Conservation (phyloP, 2,888 invertebrate genomes). For the Philhelius pedissequus region DNA sequence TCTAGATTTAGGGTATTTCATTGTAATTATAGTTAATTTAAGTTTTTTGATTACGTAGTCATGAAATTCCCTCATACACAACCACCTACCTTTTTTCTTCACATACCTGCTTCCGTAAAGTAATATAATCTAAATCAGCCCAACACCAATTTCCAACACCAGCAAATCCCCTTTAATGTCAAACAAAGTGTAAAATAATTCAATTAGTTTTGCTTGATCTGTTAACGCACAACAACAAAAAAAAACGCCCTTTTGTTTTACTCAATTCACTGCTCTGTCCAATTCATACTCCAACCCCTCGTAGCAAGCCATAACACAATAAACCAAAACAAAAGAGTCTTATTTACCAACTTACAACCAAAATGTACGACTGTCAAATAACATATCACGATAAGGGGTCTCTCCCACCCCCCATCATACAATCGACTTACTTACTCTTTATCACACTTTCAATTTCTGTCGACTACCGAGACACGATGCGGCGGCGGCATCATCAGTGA, state of each 20-base stretch:
- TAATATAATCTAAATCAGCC: background rate
- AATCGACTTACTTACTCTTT: background rate
- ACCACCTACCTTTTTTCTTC: background rate
- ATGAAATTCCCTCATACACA: background rate
- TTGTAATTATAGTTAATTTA: no score
- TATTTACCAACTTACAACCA: conserved; percentile 47
- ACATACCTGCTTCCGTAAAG: background rate
- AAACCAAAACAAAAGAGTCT: conserved; percentile 49
- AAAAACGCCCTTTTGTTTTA: conserved; percentile 39
- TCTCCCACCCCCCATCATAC: background rate
- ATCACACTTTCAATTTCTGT: conserved; percentile 40
- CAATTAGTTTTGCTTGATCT: conserved; percentile 65
- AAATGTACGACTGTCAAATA: conserved; percentile 51
- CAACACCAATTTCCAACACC: conserved; percentile 22
- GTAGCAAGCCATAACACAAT: background rate
- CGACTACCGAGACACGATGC: background rate
- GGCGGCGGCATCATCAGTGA: background rate
- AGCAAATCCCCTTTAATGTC: conserved; percentile 53
- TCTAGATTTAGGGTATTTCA: no score
- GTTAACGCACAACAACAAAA: conserved; percentile 37
- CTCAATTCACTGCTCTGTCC: background rate
- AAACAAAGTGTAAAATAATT: conserved; percentile 55
- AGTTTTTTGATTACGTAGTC: no score
- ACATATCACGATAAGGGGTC: conserved; percentile 50
- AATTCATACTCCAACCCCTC: conserved; percentile 11